Conservation (phyloP, 2,888 invertebrate species). For the Lithosia quadra region DNA sequence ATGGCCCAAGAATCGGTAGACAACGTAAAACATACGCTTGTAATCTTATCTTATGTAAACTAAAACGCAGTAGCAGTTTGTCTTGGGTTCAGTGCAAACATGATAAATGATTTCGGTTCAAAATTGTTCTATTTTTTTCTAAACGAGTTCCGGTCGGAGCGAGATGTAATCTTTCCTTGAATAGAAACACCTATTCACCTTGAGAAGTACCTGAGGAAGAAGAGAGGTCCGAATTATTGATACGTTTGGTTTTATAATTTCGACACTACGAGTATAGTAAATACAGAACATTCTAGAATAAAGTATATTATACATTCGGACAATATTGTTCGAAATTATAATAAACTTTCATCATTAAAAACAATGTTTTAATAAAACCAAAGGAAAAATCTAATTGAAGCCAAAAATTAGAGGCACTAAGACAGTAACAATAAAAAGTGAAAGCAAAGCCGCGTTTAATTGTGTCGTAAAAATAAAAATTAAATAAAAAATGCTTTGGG, state of each 20-base stretch:
- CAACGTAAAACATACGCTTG: conserved; percentile 82
- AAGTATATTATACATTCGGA: conserved; percentile 41
- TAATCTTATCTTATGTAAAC: conserved; percentile 85
- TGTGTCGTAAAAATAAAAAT: conserved; percentile 86
- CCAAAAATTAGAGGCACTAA: conserved; percentile 85
- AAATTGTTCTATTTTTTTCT: conserved; percentile 81
- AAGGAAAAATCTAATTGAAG: conserved; percentile 80
- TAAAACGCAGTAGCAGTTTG: conserved; percentile 86
- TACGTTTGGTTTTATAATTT: conserved; percentile 51
- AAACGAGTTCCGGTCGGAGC: conserved; percentile 83
- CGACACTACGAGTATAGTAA: conserved; percentile 39
- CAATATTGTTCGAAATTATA: conserved; percentile 44
- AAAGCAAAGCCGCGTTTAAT: conserved; percentile 86
- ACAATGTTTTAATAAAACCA: conserved; percentile 81
- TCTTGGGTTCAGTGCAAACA: conserved; percentile 84
- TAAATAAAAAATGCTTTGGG: conserved; percentile 84
- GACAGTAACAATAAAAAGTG: conserved; percentile 85
- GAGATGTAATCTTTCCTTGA: conserved; percentile 78
- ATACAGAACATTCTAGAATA: conserved; percentile 33
- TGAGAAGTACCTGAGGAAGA: conserved; percentile 87
- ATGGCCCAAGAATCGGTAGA: conserved; percentile 80
- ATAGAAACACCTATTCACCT: conserved; percentile 86
- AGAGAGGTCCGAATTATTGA: conserved; percentile 82
- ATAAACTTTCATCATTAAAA: conserved; percentile 75
- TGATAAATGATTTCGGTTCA: conserved; percentile 85